Conservation (phyloP, 2,113 vertebrate genomes). For the Puntigrus tetrazona region DNA sequence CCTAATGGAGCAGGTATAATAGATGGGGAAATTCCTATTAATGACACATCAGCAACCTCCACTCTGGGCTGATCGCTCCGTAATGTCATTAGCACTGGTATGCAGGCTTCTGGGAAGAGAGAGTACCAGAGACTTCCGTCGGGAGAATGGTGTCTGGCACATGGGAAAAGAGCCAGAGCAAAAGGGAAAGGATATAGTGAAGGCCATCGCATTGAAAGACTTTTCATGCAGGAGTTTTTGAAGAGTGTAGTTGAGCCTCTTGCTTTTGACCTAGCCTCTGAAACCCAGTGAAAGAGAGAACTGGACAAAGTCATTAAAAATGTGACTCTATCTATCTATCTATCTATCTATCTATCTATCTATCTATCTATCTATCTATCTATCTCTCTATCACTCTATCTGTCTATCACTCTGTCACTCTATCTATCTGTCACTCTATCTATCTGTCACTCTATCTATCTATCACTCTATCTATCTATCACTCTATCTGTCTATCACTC, state of each 20-base stretch:
- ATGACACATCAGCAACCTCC: constrained; percentile 49
- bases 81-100: constrained; percentile 51
- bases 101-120: constrained; percentile 27
- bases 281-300: not conserved
- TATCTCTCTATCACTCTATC: constrained; percentile 5
- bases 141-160: not conserved
- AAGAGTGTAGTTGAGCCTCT: constrained; percentile 27
- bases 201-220: not conserved
- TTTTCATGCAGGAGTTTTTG: constrained; percentile 6
- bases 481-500: not conserved
- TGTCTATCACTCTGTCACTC: not conserved
- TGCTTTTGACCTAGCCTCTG: not conserved
- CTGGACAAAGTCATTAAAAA: too few relatives aligned
- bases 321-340: not conserved
- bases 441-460: not conserved
- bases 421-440: not conserved
- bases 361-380: not conserved
- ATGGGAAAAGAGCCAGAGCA: not conserved
- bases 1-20: constrained; percentile 48
- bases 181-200: not conserved
- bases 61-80: constrained; percentile 17
- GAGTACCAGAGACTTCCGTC: not conserved
- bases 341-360: not conserved
- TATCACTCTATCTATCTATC: not conserved
- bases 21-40: constrained; percentile 47